phyloP scores from a whole-genome alignment of 2,113 vertebrate genomes.

The Ctenodactylus gundi region DNA sequence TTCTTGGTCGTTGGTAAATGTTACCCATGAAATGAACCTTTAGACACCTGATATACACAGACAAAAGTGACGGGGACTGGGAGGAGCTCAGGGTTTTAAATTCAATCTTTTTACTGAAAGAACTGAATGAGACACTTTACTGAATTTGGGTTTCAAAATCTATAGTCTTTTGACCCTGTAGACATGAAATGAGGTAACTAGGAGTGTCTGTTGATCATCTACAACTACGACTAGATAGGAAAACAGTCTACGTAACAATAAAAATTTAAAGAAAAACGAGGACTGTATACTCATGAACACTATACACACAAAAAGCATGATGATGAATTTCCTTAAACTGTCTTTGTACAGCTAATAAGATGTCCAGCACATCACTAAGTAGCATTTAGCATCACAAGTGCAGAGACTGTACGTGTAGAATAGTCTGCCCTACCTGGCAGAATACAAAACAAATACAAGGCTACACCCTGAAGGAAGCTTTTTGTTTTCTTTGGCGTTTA shows the following conservation, averaged over 20 bases:
- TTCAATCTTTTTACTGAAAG: slow-evolving; percentile 44
- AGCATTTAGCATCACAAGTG: not conserved
- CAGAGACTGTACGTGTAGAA: not conserved
- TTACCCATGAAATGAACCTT: not conserved
- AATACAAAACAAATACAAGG: fast-evolving
- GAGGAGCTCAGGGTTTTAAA: not conserved
- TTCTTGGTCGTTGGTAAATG: not conserved
- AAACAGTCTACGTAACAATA: not conserved
- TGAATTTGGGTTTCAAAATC: not conserved
- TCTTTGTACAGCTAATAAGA: not conserved
- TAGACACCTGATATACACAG: not conserved
- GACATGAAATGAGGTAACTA: not conserved
- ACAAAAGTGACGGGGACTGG: not conserved
- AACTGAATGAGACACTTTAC: not conserved
- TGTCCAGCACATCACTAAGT: not conserved
- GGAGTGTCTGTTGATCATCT: too few species aligned
- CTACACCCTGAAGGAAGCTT: not conserved
- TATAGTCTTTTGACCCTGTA: not conserved
- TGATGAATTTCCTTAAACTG: slow-evolving; percentile 10
- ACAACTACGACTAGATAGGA: fast-evolving
- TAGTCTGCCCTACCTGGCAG: too few species aligned
- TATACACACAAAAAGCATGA: not conserved
- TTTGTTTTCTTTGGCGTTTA: too few species aligned
- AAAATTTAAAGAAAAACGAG: not conserved
- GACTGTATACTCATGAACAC: fast-evolving